Percentiles rank a stretch among this genome's conserved stretches.
Conservation (phyloP, 1,140 invertebrate species). For the Sitodiplosis mosellana region DNA sequence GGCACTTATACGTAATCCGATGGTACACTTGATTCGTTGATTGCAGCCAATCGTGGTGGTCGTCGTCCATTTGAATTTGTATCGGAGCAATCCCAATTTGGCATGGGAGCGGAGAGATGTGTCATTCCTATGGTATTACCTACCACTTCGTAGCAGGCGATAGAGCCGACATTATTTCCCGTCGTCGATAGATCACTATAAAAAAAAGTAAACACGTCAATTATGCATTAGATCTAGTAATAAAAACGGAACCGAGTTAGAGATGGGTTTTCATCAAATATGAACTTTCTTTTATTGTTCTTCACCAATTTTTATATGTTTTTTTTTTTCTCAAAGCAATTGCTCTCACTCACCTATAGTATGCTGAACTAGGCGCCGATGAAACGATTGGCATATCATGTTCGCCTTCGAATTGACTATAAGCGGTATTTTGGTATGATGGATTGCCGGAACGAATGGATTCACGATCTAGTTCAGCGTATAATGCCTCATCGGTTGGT, state of each 20-base stretch:
- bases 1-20: constrained; percentile 39
- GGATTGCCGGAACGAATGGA: constrained; percentile 31
- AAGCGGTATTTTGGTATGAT: constrained; percentile 49
- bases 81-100: constrained; percentile 21
- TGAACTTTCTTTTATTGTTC: no score
- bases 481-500: constrained; percentile 35
- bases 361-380: constrained; percentile 47
- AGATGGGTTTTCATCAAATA: no score
- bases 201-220: no score
- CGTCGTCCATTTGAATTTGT: constrained; percentile 12
- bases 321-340: no score
- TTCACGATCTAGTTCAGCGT: constrained; percentile 42
- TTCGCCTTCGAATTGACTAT: constrained; percentile 41
- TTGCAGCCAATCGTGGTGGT: constrained; percentile 36
- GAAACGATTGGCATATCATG: constrained; percentile 39
- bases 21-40: constrained; percentile 37
- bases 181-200: constrained; percentile 39
- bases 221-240: no score
- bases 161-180: constrained; percentile 22
- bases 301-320: no score
- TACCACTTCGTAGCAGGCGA: constrained; percentile 33
- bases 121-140: no score
- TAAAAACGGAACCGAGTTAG: no score
- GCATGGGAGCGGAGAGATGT: constrained; percentile 22
- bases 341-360: no score